Conservation (phyloP, 1,140 invertebrate genomes). For the Pseudomyrmex pallidus region DNA sequence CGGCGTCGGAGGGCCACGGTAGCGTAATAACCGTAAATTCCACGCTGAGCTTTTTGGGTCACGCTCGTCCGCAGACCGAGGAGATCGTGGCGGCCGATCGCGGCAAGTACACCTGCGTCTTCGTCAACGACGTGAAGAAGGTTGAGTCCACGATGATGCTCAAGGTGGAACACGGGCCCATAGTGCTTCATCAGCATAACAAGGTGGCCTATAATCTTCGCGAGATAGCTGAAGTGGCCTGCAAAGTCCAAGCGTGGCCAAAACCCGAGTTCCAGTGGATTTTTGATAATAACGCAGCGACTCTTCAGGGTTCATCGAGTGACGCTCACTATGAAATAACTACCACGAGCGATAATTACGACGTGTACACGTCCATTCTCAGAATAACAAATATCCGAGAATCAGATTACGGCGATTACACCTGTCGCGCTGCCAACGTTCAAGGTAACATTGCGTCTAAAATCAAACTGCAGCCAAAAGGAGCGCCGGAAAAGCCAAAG, state of each 20-base stretch:
- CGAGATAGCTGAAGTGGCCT: slow-evolving; percentile 94
- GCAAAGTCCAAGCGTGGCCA: slow-evolving; percentile 95
- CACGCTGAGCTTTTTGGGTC: slow-evolving; percentile 92
- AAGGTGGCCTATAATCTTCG: slow-evolving; percentile 95
- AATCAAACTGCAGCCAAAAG: slow-evolving; percentile 93
- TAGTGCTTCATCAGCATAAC: slow-evolving; percentile 93
- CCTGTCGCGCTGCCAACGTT: slow-evolving; percentile 92
- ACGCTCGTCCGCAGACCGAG: slow-evolving; percentile 90
- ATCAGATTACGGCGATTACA: slow-evolving; percentile 95
- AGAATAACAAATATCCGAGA: slow-evolving; percentile 91
- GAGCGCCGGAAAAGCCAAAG: slow-evolving; percentile 92
- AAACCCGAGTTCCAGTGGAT: slow-evolving; percentile 97
- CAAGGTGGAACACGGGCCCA: slow-evolving; percentile 95
- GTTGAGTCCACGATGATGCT: slow-evolving; percentile 95
- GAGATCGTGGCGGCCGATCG: slow-evolving; percentile 93
- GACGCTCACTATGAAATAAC: slow-evolving; percentile 94
- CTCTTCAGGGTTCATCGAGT: slow-evolving; percentile 90
- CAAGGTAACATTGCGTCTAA: slow-evolving; percentile 91
- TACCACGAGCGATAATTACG: slow-evolving; percentile 92
- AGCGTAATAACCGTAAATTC: slow-evolving; percentile 93
- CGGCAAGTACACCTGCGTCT: slow-evolving; percentile 94
- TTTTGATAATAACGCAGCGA: slow-evolving; percentile 90
- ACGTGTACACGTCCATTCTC: slow-evolving; percentile 93
- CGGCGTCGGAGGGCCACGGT: slow-evolving; percentile 90
- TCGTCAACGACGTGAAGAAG: slow-evolving; percentile 95